These are phyloP conservation scores for Diabrotica balteata DNA, from an alignment of 2,888 invertebrate genomes.

Conservation along the genomic window DNA sequence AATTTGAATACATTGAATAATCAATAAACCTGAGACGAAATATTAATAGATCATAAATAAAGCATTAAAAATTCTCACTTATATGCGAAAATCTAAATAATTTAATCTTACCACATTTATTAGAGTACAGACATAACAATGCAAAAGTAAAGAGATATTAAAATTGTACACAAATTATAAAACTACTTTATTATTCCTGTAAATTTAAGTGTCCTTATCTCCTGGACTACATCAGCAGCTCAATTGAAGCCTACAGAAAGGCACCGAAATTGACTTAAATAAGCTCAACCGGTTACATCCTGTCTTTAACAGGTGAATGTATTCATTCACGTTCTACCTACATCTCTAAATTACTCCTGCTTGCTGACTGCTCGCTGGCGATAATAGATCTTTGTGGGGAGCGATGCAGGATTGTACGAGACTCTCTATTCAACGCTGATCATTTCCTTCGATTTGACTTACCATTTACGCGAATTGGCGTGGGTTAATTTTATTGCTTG, in stretches of 20 bases:
- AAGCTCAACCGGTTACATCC: slow-evolving; percentile 38
- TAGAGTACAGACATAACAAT: too few species aligned
- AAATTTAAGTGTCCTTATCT: background rate
- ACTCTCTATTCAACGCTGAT: background rate
- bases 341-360: slow-evolving; percentile 30
- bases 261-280: slow-evolving; percentile 37
- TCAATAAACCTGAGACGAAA: too few species aligned
- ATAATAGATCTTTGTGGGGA: slow-evolving; percentile 23
- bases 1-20: too few species aligned
- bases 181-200: too few species aligned
- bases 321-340: slow-evolving; percentile 36
- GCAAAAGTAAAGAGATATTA: too few species aligned
- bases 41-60: too few species aligned
- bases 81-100: too few species aligned
- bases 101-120: too few species aligned
- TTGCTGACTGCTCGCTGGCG: slow-evolving; percentile 5
- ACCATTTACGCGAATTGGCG: background rate
- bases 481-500: background rate
- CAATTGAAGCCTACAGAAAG: slow-evolving; percentile 36
- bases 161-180: too few species aligned
- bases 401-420: slow-evolving; percentile 12
- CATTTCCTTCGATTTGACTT: slow-evolving; percentile 6
- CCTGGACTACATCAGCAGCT: slow-evolving; percentile 16
- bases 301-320: slow-evolving; percentile 38
- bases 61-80: too few species aligned